Conservation (phyloP, 2,113 vertebrate genomes). For the Athene cunicularia region DNA sequence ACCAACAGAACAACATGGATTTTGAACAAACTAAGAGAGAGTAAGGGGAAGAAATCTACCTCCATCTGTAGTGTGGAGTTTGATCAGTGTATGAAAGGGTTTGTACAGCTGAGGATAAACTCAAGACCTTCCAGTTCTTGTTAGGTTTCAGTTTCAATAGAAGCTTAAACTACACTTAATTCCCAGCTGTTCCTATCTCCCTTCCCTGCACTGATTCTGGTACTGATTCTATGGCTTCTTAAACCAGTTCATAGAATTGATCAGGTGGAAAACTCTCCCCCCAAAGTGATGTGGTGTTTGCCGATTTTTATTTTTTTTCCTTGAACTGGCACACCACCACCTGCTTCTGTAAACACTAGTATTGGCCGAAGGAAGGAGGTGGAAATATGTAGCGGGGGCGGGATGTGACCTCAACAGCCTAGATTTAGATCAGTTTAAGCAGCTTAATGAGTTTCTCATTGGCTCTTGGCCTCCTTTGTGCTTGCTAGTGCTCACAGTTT, state of each 20-base stretch:
- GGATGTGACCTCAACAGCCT: constrained; percentile 65
- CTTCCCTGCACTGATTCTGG: background rate
- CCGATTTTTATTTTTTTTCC: background rate
- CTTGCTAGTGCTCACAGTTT: constrained; percentile 9
- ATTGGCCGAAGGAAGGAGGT: constrained; percentile 3
- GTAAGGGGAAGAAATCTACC: background rate
- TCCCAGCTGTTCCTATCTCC: background rate
- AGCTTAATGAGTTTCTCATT: constrained; percentile 71
- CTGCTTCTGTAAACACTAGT: constrained; percentile 30
- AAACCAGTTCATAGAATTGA: background rate
- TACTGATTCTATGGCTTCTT: background rate
- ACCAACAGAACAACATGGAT: background rate
- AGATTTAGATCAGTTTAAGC: constrained; percentile 72
- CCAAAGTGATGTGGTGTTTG: background rate
- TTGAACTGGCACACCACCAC: background rate
- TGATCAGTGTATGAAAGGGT: background rate
- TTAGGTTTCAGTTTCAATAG: background rate
- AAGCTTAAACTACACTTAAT: constrained; percentile 14
- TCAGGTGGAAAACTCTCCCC: background rate
- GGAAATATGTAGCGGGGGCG: constrained; percentile 41
- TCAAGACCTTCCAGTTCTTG: background rate
- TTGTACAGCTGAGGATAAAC: background rate
- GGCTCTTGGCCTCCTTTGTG: constrained; percentile 67
- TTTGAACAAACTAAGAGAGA: background rate
- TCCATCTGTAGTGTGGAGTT: background rate